A percentile compares a stretch with the other conserved stretches of the same genome.
phyloP scores from a whole-genome alignment of 2,888 invertebrate species.

The Nemapogon koenigi region DNA sequence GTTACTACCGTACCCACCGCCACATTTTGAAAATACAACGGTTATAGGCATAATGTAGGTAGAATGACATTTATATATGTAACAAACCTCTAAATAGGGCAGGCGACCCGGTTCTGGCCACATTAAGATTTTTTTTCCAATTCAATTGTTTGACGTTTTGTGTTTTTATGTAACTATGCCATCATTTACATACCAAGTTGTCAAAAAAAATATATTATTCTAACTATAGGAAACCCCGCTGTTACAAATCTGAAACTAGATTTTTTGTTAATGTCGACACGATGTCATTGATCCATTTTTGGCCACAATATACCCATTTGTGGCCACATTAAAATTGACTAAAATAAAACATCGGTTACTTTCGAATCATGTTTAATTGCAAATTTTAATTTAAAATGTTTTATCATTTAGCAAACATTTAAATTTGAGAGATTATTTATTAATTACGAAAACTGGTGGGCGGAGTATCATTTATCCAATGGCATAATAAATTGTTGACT shows the following conservation, averaged over 20 bases:
- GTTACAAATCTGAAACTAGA: background rate
- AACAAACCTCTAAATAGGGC: background rate
- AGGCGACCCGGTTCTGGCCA: constrained; percentile 9
- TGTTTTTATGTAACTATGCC: background rate
- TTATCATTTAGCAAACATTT: constrained; percentile 1
- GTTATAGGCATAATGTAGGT: too few species aligned
- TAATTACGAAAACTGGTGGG: constrained; percentile 4
- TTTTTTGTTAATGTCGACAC: background rate
- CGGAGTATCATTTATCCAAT: constrained; percentile 8
- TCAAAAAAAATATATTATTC: background rate
- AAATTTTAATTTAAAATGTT: background rate
- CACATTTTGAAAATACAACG: background rate
- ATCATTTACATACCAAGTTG: background rate
- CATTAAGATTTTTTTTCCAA: constrained; percentile 2
- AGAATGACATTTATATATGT: too few species aligned
- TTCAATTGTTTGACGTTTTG: background rate
- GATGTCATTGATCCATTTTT: constrained; percentile 7
- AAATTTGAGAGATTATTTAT: constrained; percentile 3
- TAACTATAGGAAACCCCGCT: background rate
- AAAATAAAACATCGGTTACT: background rate
- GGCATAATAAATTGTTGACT: constrained; percentile 6
- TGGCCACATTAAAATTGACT: background rate
- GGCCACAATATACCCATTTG: constrained; percentile 3
- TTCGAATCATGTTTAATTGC: background rate
- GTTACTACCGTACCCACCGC: constrained; percentile 1